Percentiles rank a stretch among this genome's conserved stretches.
Evolutionary conservation across 2,888 invertebrate genomes (phyloP).

Genomic region (Drosophila neotestacea): DNA sequence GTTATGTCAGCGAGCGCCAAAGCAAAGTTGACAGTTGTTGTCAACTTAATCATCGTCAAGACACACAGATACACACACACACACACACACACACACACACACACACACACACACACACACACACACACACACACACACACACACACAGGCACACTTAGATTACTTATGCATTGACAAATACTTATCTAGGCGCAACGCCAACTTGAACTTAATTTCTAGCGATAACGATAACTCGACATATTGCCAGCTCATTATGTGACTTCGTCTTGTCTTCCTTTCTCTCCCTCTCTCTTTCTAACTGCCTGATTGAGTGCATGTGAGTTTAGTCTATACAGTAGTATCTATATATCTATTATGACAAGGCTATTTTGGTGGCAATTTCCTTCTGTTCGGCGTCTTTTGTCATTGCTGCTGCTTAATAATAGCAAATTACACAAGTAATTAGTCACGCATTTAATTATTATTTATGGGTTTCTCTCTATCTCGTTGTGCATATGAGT

Average conservation of each 20-base stretch:
- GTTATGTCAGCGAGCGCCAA: conserved; percentile 60
- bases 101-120: conserved; percentile 5
- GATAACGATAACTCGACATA: conserved; percentile 71
- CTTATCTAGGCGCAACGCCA: conserved; percentile 44
- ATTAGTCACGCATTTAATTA: conserved; percentile 82
- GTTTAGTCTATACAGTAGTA: conserved; percentile 1
- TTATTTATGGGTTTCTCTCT: conserved; percentile 68
- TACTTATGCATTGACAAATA: conserved; percentile 65
- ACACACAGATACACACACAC: conserved; percentile 19
- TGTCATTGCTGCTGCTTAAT: conserved; percentile 60
- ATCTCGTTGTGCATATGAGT: conserved; percentile 7
- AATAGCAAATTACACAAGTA: conserved; percentile 81
- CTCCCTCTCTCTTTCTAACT: not conserved
- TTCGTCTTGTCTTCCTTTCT: not conserved
- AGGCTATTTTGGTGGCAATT: conserved; percentile 55
- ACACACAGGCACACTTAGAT: conserved; percentile 17
- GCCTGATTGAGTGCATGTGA: not conserved
- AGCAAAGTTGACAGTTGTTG: conserved; percentile 78
- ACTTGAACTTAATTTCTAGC: conserved; percentile 72
- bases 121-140: conserved; percentile 7
- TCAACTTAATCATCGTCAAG: conserved; percentile 79
- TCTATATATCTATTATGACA: conserved; percentile 55
- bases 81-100: conserved; percentile 17
- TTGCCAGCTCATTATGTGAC: conserved; percentile 74
- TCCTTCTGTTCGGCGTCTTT: conserved; percentile 41